These are phyloP conservation scores for Vanessa atalanta DNA, from an alignment of 1,140 invertebrate species.

Conservation along the genomic window DNA sequence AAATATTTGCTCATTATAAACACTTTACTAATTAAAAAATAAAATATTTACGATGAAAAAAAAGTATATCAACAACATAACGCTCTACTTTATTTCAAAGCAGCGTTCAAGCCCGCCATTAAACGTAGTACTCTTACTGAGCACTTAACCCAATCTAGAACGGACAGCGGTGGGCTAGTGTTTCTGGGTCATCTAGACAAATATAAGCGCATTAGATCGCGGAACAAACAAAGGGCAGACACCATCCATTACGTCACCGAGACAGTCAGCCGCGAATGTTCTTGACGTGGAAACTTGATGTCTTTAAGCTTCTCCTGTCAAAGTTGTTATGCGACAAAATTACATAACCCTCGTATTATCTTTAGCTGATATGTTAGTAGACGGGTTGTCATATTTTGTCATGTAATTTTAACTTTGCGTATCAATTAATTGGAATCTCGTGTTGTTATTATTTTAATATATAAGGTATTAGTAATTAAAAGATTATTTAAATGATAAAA, in stretches of 20 bases:
- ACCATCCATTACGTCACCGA: neutral
- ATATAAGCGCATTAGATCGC: constrained; percentile 8
- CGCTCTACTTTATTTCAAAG: constrained; percentile 5
- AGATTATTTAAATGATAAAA: too few species aligned
- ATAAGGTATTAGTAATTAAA: too few species aligned
- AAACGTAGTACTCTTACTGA: neutral
- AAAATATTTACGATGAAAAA: neutral
- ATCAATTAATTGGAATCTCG: too few species aligned
- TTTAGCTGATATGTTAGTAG: too few species aligned
- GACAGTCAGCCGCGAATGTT: neutral
- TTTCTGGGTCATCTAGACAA: neutral
- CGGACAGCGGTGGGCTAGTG: neutral
- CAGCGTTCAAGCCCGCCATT: constrained; percentile 3
- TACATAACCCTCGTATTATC: too few species aligned
- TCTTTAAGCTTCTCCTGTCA: neutral
- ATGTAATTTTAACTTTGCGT: too few species aligned
- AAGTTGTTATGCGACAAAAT: neutral
- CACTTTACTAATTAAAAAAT: neutral
- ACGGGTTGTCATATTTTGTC: too few species aligned
- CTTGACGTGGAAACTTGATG: neutral
- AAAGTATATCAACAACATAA: neutral
- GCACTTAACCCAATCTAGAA: constrained; percentile 13
- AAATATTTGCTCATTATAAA: too few species aligned
- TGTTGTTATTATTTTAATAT: too few species aligned
- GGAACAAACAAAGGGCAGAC: neutral